Percentiles rank a stretch among this genome's conserved stretches.
phyloP scores from a whole-genome alignment of 2,797 vertebrate species.

The Pseudomugil gertrudae region DNA sequence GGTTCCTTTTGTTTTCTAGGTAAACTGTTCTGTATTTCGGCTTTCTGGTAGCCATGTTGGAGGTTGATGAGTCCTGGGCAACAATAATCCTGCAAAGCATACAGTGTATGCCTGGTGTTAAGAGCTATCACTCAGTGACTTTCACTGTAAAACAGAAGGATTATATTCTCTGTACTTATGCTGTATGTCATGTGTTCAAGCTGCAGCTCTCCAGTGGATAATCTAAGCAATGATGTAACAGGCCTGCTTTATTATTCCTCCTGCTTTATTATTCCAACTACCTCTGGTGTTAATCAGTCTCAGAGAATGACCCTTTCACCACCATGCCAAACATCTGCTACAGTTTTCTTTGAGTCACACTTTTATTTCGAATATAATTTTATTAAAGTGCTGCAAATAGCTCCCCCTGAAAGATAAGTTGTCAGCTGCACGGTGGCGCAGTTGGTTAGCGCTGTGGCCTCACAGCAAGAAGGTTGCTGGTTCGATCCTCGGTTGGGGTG shows the following conservation, averaged over 20 bases:
- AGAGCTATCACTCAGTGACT: too few species aligned
- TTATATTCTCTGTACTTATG: too few species aligned
- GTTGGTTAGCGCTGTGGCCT: too few species aligned
- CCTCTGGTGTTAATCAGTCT: background rate
- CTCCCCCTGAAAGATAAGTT: too few species aligned
- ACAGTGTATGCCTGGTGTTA: background rate
- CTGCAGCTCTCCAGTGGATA: too few species aligned
- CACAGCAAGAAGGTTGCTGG: too few species aligned
- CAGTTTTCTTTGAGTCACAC: background rate
- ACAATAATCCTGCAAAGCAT: background rate
- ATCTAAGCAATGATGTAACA: background rate
- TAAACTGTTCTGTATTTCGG: slow-evolving; percentile 9
- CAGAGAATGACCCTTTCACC: background rate
- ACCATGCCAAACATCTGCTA: background rate
- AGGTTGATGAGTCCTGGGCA: slow-evolving; percentile 13
- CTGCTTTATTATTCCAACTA: too few species aligned
- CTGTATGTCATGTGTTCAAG: too few species aligned
- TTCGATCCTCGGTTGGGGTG: too few species aligned
- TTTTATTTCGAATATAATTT: background rate
- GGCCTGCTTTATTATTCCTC: background rate
- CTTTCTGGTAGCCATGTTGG: slow-evolving; percentile 8
- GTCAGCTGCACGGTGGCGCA: too few species aligned
- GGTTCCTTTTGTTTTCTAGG: slow-evolving; percentile 2
- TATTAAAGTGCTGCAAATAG: background rate
- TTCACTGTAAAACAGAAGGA: too few species aligned